phyloP scores from a whole-genome alignment of 2,888 invertebrate genomes.

The Asteroscopus sphinx region DNA sequence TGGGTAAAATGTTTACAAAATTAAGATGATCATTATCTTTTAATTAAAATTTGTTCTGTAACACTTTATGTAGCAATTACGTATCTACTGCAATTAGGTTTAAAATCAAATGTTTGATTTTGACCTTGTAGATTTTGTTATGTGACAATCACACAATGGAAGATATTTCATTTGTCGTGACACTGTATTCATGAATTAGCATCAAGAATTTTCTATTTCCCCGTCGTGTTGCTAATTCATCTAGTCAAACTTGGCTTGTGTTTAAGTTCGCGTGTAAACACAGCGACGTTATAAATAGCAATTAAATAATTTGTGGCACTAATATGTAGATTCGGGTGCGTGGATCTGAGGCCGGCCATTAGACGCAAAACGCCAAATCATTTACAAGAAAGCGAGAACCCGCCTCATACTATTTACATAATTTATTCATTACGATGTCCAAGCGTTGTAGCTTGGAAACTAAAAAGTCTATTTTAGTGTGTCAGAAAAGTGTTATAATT shows the following conservation, averaged over 20 bases:
- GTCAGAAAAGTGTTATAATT: neutral
- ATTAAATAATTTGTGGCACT: constrained; percentile 85
- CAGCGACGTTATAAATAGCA: constrained; percentile 69
- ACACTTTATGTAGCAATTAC: constrained; percentile 42
- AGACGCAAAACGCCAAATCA: constrained; percentile 85
- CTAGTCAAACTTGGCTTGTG: constrained; percentile 22
- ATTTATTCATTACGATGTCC: constrained; percentile 79
- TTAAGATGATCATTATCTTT: constrained; percentile 55
- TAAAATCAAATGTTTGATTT: constrained; percentile 29
- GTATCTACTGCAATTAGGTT: constrained; percentile 19
- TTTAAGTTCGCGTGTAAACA: constrained; percentile 70
- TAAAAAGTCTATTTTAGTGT: constrained; percentile 11
- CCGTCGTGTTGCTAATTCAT: constrained; percentile 28
- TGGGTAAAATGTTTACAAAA: constrained; percentile 51
- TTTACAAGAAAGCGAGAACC: constrained; percentile 88
- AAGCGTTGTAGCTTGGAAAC: constrained; percentile 66
- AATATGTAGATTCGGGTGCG: constrained; percentile 76
- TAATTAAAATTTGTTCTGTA: constrained; percentile 52
- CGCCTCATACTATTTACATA: constrained; percentile 86
- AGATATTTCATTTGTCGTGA: constrained; percentile 7
- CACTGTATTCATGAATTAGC: neutral
- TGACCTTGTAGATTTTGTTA: constrained; percentile 26
- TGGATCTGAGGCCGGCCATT: constrained; percentile 74
- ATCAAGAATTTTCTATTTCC: constrained; percentile 2
- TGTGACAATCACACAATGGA: constrained; percentile 5